Conservation (phyloP, 2,888 invertebrate genomes). For the Andrena praecox region DNA sequence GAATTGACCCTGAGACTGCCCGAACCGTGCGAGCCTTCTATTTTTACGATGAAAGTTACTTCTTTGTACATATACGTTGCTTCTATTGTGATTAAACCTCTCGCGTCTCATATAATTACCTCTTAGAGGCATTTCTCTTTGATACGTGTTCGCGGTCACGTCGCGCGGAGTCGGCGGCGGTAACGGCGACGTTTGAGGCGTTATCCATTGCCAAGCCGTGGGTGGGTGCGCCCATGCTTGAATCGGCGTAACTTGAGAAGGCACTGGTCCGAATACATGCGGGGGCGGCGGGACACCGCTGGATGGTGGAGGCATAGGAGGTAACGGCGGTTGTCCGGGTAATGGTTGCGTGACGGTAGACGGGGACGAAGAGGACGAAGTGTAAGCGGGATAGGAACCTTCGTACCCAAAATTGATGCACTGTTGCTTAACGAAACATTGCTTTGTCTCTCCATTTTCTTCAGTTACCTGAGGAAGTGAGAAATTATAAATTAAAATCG, state of each 20-base stretch:
- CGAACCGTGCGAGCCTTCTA: conserved; percentile 75
- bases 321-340: conserved; percentile 83
- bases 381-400: conserved; percentile 76
- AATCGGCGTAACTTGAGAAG: conserved; percentile 80
- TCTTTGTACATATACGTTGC: conserved; percentile 78
- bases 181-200: conserved; percentile 78
- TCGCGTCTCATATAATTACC: conserved; percentile 80
- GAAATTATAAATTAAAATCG: conserved; percentile 55
- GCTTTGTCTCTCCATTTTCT: conserved; percentile 76
- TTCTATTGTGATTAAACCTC: conserved; percentile 79
- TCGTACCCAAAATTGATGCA: conserved; percentile 77
- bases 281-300: conserved; percentile 79
- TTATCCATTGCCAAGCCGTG: conserved; percentile 83
- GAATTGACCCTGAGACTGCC: conserved; percentile 77
- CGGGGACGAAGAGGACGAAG: conserved; percentile 72
- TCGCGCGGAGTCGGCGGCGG: conserved; percentile 76
- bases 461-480: conserved; percentile 70
- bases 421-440: conserved; percentile 75
- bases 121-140: conserved; percentile 78
- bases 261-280: conserved; percentile 78
- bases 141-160: conserved; percentile 75
- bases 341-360: conserved; percentile 79
- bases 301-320: conserved; percentile 83
- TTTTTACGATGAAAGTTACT: conserved; percentile 82
- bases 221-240: conserved; percentile 76